Evolutionary conservation across 2,888 invertebrate genomes (phyloP).

Genomic region (Cartodere bifasciata): DNA sequence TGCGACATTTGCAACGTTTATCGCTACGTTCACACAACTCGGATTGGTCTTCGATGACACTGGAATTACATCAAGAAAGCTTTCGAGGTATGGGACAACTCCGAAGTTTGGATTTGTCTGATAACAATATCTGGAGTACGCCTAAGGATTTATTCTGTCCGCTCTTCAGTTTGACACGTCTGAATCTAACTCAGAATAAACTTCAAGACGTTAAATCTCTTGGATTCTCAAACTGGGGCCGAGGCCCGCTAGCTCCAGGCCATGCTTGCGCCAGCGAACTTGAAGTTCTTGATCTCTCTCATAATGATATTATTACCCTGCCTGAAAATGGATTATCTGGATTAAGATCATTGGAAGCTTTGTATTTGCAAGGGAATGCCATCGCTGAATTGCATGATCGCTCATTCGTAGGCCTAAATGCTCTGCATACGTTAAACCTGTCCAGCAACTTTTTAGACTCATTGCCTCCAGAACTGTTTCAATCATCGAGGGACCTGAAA

Average conservation of each 20-base stretch:
- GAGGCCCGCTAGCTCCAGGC: conserved; percentile 45
- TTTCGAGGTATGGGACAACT: conserved; percentile 56
- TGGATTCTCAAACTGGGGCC: conserved; percentile 61
- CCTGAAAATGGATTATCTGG: conserved; percentile 60
- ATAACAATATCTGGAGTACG: conserved; percentile 65
- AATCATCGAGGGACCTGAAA: conserved; percentile 55
- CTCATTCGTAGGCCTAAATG: conserved; percentile 56
- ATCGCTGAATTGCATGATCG: conserved; percentile 61
- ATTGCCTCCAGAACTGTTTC: conserved; percentile 66
- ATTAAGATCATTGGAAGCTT: conserved; percentile 52
- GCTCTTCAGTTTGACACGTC: conserved; percentile 49
- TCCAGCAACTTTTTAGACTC: conserved; percentile 67
- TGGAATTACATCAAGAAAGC: conserved; percentile 61
- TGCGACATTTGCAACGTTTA: conserved; percentile 52
- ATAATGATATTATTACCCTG: conserved; percentile 58
- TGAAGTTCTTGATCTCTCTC: conserved; percentile 58
- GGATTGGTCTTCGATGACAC: conserved; percentile 67
- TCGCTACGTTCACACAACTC: conserved; percentile 63
- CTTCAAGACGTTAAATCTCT: conserved; percentile 65
- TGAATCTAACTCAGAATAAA: conserved; percentile 66
- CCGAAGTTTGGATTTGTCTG: conserved; percentile 54
- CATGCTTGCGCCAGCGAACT: conserved; percentile 55
- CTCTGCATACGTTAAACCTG: conserved; percentile 60
- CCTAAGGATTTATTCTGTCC: conserved; percentile 63
- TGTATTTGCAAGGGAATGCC: conserved; percentile 65